These are phyloP conservation scores for Gymnodraco acuticeps DNA, from an alignment of 2,797 vertebrate species.

Conservation along the genomic window DNA sequence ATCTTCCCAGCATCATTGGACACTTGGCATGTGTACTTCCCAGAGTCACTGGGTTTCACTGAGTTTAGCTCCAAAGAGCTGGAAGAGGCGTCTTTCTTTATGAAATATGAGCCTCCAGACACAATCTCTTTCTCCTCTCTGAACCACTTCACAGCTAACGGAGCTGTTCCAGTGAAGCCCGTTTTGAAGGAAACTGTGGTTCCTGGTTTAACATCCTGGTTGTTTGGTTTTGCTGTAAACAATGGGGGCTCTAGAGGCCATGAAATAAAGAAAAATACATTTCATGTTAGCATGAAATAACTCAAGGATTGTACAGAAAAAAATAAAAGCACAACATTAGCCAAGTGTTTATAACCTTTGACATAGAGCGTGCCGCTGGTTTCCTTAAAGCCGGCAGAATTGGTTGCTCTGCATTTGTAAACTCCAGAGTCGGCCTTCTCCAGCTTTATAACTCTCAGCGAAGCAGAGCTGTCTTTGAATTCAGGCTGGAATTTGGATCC, in stretches of 20 bases:
- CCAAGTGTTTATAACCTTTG: slow-evolving; percentile 88
- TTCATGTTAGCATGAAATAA: slow-evolving; percentile 56
- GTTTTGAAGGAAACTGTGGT: slow-evolving; percentile 90
- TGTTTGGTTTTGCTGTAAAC: slow-evolving; percentile 90
- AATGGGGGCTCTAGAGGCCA: slow-evolving; percentile 91
- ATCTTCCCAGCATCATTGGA: slow-evolving; percentile 93
- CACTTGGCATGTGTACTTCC: slow-evolving; percentile 93
- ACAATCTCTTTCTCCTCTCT: slow-evolving; percentile 91
- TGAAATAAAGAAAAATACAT: slow-evolving; percentile 54
- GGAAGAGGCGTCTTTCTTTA: slow-evolving; percentile 92
- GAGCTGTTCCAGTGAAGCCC: slow-evolving; percentile 92
- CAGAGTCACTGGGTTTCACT: slow-evolving; percentile 92
- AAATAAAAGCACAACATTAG: slow-evolving; percentile 5
- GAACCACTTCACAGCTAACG: slow-evolving; percentile 93
- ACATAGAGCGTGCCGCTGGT: slow-evolving; percentile 93
- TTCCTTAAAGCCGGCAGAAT: slow-evolving; percentile 94
- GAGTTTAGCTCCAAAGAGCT: slow-evolving; percentile 93
- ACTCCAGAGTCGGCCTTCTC: slow-evolving; percentile 91
- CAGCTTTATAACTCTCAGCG: slow-evolving; percentile 88
- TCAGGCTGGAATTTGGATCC: slow-evolving; percentile 89
- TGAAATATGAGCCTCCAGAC: slow-evolving; percentile 91
- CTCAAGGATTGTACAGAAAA: slow-evolving; percentile 4
- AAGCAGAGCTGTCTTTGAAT: slow-evolving; percentile 91
- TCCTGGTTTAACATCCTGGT: slow-evolving; percentile 92
- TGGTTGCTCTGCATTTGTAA: slow-evolving; percentile 94